Evolutionary conservation across 2,888 invertebrate species (phyloP).

Genomic region (Rotaria macrura): DNA sequence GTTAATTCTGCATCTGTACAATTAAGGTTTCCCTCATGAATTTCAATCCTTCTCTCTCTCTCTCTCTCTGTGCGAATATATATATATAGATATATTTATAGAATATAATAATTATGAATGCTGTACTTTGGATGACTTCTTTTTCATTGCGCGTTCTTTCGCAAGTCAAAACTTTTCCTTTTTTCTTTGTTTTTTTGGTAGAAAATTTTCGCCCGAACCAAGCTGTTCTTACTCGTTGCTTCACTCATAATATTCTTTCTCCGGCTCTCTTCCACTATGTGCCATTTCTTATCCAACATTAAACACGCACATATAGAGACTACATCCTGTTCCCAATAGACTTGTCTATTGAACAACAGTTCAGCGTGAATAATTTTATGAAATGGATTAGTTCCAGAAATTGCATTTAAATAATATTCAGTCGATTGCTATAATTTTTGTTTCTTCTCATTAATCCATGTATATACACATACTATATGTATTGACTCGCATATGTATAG

Average conservation of each 20-base stretch:
- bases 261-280: background rate
- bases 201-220: constrained; percentile 42
- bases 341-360: background rate
- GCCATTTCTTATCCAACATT: constrained; percentile 27
- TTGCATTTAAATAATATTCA: background rate
- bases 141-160: background rate
- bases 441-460: background rate
- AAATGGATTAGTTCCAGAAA: background rate
- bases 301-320: background rate
- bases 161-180: constrained; percentile 29
- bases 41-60: background rate
- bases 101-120: background rate
- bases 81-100: background rate
- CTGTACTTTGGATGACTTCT: background rate
- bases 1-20: background rate
- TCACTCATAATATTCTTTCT: constrained; percentile 16
- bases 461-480: background rate
- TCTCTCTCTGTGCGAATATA: too few species aligned
- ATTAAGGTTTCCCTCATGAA: background rate
- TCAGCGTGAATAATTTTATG: background rate
- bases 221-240: constrained; percentile 28
- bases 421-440: background rate
- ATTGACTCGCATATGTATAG: background rate
- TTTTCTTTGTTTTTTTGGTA: constrained; percentile 41
- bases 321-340: background rate